Conservation (phyloP, 1,140 invertebrate genomes). For the Drosophila sechellia region DNA sequence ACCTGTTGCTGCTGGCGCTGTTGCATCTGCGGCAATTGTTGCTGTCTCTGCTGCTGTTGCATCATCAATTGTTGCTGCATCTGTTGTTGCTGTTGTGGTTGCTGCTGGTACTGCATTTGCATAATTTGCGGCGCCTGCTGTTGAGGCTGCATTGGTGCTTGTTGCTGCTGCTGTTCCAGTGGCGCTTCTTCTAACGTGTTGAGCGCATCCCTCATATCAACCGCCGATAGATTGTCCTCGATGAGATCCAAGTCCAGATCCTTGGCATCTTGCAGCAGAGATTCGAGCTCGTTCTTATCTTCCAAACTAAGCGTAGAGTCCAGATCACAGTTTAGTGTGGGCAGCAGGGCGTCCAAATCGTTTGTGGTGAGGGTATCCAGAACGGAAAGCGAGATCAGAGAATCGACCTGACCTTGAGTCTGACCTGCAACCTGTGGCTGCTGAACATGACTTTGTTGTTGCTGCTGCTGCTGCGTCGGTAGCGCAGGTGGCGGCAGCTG, state of each 20-base stretch:
- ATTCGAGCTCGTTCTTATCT: conserved; percentile 84
- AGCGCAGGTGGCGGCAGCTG: conserved; percentile 31
- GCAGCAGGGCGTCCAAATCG: conserved; percentile 88
- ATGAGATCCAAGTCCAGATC: conserved; percentile 82
- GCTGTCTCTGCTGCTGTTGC: conserved; percentile 9
- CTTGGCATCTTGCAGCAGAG: conserved; percentile 83
- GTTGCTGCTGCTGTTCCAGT: conserved; percentile 64
- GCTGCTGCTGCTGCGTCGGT: conserved; percentile 35
- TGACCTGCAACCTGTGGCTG: conserved; percentile 23
- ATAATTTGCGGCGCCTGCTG: conserved; percentile 50
- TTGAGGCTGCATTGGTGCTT: conserved; percentile 39
- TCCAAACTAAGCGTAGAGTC: conserved; percentile 85
- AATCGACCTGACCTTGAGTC: conserved; percentile 60
- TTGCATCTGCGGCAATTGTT: conserved; percentile 45
- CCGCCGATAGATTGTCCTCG: conserved; percentile 76
- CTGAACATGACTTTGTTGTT: conserved; percentile 27
- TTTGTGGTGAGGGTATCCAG: conserved; percentile 85
- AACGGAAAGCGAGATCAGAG: conserved; percentile 76
- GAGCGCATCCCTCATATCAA: conserved; percentile 68
- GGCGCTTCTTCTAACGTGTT: conserved; percentile 59
- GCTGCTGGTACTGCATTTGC: conserved; percentile 43
- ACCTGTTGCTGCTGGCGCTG: conserved; percentile 51
- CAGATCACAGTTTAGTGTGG: conserved; percentile 86
- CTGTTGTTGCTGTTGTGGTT: conserved; percentile 29
- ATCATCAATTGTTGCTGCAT: conserved; percentile 27